Conservation (phyloP, 2,888 invertebrate genomes). For the Cerceris ruficornis region DNA sequence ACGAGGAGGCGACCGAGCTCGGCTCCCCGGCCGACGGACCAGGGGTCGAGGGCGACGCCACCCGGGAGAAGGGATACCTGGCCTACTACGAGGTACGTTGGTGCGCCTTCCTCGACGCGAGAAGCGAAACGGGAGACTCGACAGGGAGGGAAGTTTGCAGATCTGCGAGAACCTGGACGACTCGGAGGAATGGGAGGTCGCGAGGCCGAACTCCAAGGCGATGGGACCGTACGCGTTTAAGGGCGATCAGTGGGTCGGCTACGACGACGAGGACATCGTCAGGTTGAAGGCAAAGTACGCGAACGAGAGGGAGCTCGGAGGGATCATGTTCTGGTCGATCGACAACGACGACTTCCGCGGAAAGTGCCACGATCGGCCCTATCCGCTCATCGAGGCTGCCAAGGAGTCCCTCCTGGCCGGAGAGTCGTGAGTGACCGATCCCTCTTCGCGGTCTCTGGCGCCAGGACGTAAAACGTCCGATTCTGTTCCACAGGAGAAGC, state of each 20-base stretch:
- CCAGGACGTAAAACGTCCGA: neutral
- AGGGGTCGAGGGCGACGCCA: slow-evolving; percentile 94
- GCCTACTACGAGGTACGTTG: slow-evolving; percentile 93
- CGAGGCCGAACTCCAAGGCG: slow-evolving; percentile 90
- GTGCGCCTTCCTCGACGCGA: no score
- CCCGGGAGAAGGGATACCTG: slow-evolving; percentile 95
- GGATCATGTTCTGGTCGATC: slow-evolving; percentile 96
- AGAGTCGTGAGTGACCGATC: slow-evolving; percentile 83
- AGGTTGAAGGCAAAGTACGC: slow-evolving; percentile 93
- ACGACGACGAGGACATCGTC: slow-evolving; percentile 93
- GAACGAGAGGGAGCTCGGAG: slow-evolving; percentile 91
- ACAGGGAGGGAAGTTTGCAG: slow-evolving; percentile 74
- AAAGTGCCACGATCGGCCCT: slow-evolving; percentile 92
- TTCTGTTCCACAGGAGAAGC: slow-evolving; percentile 43
- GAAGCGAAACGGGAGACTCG: neutral
- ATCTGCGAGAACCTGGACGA: slow-evolving; percentile 92
- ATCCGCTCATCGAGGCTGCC: slow-evolving; percentile 95
- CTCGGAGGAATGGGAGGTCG: slow-evolving; percentile 91
- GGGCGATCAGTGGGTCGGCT: slow-evolving; percentile 96
- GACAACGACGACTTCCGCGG: slow-evolving; percentile 98
- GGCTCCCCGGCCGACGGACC: slow-evolving; percentile 95
- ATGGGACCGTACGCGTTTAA: slow-evolving; percentile 95
- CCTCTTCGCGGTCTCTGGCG: no score
- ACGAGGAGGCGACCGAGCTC: slow-evolving; percentile 92
- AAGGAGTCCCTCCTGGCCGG: slow-evolving; percentile 90